Base-by-base conservation (phyloP, 2,888 invertebrate genomes). In the Pteria penguin region DNA sequence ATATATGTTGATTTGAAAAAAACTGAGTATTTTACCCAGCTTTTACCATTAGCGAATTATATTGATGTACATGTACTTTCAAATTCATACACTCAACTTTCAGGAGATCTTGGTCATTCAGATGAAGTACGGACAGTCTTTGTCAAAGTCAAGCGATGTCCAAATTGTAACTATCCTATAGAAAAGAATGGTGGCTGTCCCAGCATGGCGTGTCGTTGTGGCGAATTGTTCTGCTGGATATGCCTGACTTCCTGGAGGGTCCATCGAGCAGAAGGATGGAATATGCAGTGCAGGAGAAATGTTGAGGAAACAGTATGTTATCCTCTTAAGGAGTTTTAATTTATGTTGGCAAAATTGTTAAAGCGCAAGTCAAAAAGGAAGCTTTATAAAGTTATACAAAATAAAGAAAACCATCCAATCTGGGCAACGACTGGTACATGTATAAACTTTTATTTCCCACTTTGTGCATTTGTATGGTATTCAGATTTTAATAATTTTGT, bases 181-280 rank as follows among this genome's bases (percentile, higher is more conserved):
- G 82, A 86, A 76, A 86, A 86, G 68, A 71, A 78, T 70, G 72
- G 74, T 1, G 85, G 85, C 1, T 86, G 85, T 62, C 60, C 54
- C 11, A 76, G 80, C 57, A 84, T 86, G 85, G 32, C 45, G 0
- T 86, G 86, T 60, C 66, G 62, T 61, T 86, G 86, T 52, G 29
- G 36, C 0, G 26, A 70, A 22, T 24, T 14, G 2, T 86, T 86
- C 63, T 86, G 86, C 72, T 86, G 86, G 86, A 69, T 36, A 24
- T 84, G 84, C 67, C 65, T 75, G 36, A 26, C 22, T 2, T 61
- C 55, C n/a, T 81, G 78, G 77, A 22, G 24, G 4, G 45, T 52
- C n/a, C 79, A 80, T 24, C 24, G 32, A 0, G 8, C 3, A 1
- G 52, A 63, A 8, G 45, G 32, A 11, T 45, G 18, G 8, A 45